Percentiles rank a stretch among this genome's conserved stretches.
phyloP scores from a whole-genome alignment of 2,797 vertebrate genomes.

The Sylvilagus floridanus region DNA sequence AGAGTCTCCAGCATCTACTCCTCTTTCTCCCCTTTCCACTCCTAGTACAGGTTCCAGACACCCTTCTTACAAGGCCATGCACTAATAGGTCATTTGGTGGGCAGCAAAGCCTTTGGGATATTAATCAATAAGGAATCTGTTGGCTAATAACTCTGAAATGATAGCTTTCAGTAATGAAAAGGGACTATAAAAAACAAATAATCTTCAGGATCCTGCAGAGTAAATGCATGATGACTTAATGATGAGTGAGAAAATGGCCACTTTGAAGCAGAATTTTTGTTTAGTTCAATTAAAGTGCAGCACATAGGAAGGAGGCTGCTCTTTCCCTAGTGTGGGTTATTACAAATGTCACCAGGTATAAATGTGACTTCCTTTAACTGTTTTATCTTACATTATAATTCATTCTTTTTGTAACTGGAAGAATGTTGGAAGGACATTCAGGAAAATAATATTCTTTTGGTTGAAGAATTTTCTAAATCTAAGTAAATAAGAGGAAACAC shows the following conservation, averaged over 20 bases:
- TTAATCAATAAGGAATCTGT: background rate
- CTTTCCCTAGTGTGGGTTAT: background rate
- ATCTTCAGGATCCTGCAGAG: background rate
- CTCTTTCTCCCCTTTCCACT: background rate
- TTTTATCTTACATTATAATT: background rate
- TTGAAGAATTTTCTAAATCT: conserved; percentile 45
- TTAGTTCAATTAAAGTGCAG: background rate
- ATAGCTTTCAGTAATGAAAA: background rate
- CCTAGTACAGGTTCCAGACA: background rate
- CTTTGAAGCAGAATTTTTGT: background rate
- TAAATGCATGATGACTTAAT: background rate
- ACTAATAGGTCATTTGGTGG: background rate
- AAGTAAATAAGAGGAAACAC: background rate
- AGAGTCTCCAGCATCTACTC: too few relatives aligned
- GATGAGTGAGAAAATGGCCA: background rate
- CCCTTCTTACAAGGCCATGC: background rate
- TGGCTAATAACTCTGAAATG: conserved; percentile 26
- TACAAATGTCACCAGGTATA: background rate
- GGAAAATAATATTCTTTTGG: conserved; percentile 9
- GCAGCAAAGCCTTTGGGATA: background rate
- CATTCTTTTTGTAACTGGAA: conserved; percentile 27
- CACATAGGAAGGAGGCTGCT: background rate
- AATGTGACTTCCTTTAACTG: background rate
- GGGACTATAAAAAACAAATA: conserved; percentile 25
- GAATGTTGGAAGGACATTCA: background rate